A percentile compares a stretch with the other conserved stretches of the same genome.
Conservation (phyloP, 2,888 invertebrate genomes). For the Norana najaformis region DNA sequence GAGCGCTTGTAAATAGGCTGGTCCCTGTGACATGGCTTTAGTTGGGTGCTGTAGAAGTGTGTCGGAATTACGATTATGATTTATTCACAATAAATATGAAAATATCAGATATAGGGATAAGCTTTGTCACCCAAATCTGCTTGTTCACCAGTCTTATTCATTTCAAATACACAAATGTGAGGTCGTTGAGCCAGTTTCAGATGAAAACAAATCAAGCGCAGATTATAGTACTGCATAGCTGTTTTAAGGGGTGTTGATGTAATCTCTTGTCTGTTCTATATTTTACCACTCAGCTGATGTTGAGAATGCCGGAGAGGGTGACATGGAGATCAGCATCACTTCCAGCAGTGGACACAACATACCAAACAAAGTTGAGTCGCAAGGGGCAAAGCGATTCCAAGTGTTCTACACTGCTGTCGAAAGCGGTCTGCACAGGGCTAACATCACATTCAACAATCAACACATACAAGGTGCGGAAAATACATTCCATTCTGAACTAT, state of each 20-base stretch:
- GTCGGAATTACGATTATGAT: too few relatives aligned
- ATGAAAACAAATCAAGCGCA: background rate
- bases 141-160: background rate
- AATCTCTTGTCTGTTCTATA: too few relatives aligned
- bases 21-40: too few relatives aligned
- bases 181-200: background rate
- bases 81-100: too few relatives aligned
- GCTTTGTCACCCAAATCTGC: background rate
- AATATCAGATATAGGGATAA: background rate
- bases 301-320: constrained; percentile 91
- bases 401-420: constrained; percentile 93
- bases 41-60: too few relatives aligned
- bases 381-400: constrained; percentile 86
- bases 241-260: too few relatives aligned
- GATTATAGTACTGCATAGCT: background rate
- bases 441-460: constrained; percentile 76
- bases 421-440: constrained; percentile 85
- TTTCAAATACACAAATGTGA: background rate
- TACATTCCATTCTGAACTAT: background rate
- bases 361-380: constrained; percentile 65
- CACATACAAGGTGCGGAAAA: constrained; percentile 61
- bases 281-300: constrained; percentile 73
- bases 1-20: too few relatives aligned
- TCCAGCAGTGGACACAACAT: constrained; percentile 43
- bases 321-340: constrained; percentile 90